These are phyloP conservation scores for Trematomus loennbergii DNA, from an alignment of 2,113 vertebrate species.

Conservation along the genomic window DNA sequence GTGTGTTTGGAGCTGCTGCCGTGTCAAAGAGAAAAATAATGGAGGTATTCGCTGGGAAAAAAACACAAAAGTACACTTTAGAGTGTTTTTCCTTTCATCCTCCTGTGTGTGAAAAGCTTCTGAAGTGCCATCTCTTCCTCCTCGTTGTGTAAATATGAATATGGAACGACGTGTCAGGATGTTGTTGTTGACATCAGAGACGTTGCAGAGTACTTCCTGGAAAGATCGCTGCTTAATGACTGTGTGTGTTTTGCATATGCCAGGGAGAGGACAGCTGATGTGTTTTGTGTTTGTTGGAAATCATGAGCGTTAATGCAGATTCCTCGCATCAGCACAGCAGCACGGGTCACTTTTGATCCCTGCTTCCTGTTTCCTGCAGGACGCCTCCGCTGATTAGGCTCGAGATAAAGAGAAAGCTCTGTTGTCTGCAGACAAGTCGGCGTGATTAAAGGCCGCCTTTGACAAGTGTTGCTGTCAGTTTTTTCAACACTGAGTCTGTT, in stretches of 20 bases:
- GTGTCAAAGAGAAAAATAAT: conserved; percentile 46
- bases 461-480: conserved; percentile 50
- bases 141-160: conserved; percentile 63
- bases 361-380: conserved; percentile 5
- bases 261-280: conserved; percentile 47
- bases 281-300: conserved; percentile 14
- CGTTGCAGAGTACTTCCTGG: conserved; percentile 55
- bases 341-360: conserved; percentile 10
- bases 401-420: neutral
- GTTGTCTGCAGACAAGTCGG: conserved; percentile 18
- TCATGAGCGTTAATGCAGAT: conserved; percentile 15
- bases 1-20: conserved; percentile 22
- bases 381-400: conserved; percentile 33
- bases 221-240: conserved; percentile 57
- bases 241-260: conserved; percentile 41
- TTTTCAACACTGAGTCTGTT: neutral
- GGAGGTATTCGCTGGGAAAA: neutral
- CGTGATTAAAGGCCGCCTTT: conserved; percentile 63
- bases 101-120: conserved; percentile 51
- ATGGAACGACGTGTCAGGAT: conserved; percentile 57
- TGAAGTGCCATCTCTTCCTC: conserved; percentile 36
- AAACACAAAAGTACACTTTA: conserved; percentile 49
- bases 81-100: conserved; percentile 54
- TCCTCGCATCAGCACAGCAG: conserved; percentile 5
- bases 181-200: conserved; percentile 67